Percentiles rank a stretch among this genome's conserved stretches.
Conservation (phyloP, 2,113 vertebrate genomes). For the Crocuta crocuta region DNA sequence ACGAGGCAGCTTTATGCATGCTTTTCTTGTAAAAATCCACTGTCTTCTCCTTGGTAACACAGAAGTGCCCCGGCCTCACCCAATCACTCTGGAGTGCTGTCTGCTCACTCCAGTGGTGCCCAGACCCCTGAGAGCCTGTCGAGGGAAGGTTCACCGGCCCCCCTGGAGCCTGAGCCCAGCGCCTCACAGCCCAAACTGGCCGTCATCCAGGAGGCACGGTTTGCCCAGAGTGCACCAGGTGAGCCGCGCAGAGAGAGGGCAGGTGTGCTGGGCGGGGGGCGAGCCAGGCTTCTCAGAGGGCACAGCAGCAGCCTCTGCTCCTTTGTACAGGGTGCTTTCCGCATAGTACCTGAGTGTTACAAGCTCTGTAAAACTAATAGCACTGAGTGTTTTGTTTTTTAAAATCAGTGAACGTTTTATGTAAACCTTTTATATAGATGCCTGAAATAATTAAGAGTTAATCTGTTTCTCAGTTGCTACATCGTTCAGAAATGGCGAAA, state of each 20-base stretch:
- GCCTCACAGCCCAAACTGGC: constrained; percentile 95
- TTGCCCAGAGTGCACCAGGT: constrained; percentile 97
- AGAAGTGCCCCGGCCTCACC: constrained; percentile 99
- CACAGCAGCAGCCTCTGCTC: accelerated
- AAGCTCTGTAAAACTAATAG: not conserved
- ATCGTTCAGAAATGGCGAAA: not conserved
- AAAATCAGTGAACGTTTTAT: not conserved
- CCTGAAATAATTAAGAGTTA: not conserved
- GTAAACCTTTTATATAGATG: not conserved
- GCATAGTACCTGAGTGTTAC: accelerated
- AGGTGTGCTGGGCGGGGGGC: not conserved
- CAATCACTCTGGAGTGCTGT: constrained; percentile 96
- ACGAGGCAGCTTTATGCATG: not conserved
- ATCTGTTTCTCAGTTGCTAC: not conserved
- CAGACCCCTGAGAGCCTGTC: constrained; percentile 98
- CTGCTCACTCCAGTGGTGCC: constrained; percentile 97
- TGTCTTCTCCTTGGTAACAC: constrained; percentile 75
- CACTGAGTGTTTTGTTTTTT: too few relatives aligned
- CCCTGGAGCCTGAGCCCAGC: constrained; percentile 93
- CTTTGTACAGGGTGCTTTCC: not conserved
- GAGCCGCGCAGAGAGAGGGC: not conserved
- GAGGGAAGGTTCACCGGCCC: constrained; percentile 97
- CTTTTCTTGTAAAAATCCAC: constrained; percentile 61
- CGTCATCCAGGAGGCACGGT: constrained; percentile 96
- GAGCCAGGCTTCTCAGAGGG: accelerated